phyloP scores from a whole-genome alignment of 2,797 vertebrate species.

The Sphenodon punctatus region DNA sequence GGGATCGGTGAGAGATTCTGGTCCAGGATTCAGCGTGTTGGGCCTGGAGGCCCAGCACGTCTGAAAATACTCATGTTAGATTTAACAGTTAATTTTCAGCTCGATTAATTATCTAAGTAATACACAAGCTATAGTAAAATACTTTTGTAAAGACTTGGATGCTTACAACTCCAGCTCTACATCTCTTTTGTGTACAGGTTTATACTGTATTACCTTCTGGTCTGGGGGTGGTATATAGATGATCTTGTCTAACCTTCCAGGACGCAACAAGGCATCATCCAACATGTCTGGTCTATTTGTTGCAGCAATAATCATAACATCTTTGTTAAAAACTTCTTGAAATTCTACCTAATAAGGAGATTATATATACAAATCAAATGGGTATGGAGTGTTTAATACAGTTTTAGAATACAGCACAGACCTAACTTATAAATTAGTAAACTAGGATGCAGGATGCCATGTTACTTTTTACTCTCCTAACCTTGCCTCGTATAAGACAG shows the following conservation, averaged over 20 bases:
- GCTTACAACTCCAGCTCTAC: neutral
- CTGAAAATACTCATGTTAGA: too few species aligned
- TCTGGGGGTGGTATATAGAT: constrained; percentile 93
- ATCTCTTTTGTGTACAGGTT: neutral
- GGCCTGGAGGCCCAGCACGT: too few species aligned
- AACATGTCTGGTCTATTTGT: constrained; percentile 91
- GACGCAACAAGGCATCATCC: constrained; percentile 92
- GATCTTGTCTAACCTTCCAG: constrained; percentile 92
- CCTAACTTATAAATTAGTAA: neutral
- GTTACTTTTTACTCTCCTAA: neutral
- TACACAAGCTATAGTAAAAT: neutral
- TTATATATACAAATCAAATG: neutral
- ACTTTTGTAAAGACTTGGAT: neutral
- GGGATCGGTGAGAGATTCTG: too few species aligned
- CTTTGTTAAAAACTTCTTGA: constrained; percentile 86
- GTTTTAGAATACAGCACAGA: neutral
- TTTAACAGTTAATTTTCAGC: neutral
- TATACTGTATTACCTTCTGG: constrained; percentile 77
- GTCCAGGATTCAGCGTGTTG: too few species aligned
- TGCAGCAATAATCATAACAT: constrained; percentile 91
- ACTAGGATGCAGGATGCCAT: neutral
- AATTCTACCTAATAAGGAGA: constrained; percentile 77
- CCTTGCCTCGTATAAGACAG: neutral
- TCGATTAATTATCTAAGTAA: neutral
- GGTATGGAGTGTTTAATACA: neutral